Evolutionary conservation across 2,888 invertebrate species (phyloP).

Genomic region (Phortica magna): DNA sequence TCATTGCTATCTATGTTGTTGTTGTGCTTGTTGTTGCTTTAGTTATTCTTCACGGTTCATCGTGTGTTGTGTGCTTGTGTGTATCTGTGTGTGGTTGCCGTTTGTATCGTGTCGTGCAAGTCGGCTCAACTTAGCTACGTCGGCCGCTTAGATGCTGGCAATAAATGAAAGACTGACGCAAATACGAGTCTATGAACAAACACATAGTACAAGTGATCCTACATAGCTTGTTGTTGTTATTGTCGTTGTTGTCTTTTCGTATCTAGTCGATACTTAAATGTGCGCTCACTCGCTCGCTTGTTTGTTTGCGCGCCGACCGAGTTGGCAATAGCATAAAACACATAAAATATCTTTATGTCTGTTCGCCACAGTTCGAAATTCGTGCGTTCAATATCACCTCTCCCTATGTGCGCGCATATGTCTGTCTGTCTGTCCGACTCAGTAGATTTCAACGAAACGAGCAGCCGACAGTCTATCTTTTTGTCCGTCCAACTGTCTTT

Average conservation of each 20-base stretch:
- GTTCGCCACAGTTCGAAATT: slow-evolving; percentile 4
- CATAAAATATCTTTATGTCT: slow-evolving; percentile 15
- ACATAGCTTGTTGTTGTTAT: neutral
- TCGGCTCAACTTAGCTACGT: neutral
- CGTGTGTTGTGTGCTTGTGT: neutral
- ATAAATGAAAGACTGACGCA: neutral
- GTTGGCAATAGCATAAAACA: neutral
- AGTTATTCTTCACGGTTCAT: neutral
- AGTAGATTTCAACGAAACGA: too few relatives aligned
- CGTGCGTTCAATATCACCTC: slow-evolving; percentile 22
- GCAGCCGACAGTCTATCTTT: neutral
- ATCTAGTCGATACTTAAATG: slow-evolving; percentile 21
- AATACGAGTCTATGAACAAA: neutral
- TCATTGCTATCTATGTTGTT: neutral
- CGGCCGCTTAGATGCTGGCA: slow-evolving; percentile 6
- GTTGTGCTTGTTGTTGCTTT: neutral
- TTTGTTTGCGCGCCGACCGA: neutral
- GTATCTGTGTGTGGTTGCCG: slow-evolving; percentile 9
- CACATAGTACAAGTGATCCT: slow-evolving; percentile 26
- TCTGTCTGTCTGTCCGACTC: slow-evolving; percentile 8
- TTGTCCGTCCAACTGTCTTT: slow-evolving; percentile 6
- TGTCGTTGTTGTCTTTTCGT: neutral
- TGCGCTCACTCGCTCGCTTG: slow-evolving; percentile 14
- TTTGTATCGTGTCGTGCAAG: neutral
- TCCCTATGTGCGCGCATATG: neutral